These are phyloP conservation scores for Orchesella flavescens DNA, from an alignment of 2,888 invertebrate species.

Conservation along the genomic window DNA sequence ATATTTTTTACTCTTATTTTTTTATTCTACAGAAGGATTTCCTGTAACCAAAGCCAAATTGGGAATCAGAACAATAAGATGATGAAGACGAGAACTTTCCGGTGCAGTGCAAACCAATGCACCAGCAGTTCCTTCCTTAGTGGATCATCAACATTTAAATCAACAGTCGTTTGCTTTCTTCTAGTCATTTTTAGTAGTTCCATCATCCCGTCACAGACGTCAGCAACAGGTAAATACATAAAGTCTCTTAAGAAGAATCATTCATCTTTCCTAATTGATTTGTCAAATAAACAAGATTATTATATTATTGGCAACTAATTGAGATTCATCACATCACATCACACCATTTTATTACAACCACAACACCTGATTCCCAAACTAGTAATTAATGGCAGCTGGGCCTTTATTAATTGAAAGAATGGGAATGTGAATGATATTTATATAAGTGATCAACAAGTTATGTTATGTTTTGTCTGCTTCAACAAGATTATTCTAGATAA, in stretches of 20 bases:
- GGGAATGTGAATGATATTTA: no score
- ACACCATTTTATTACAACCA: slow-evolving; percentile 1
- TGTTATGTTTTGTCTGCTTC: no score
- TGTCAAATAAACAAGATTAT: slow-evolving; percentile 17
- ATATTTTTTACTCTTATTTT: not conserved
- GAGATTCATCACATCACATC: slow-evolving; percentile 40
- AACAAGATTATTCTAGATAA: slow-evolving; percentile 9
- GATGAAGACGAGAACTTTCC: slow-evolving; percentile 25
- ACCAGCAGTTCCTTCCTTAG: slow-evolving; percentile 5
- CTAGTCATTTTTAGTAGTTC: slow-evolving; percentile 53
- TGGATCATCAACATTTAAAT: slow-evolving; percentile 19
- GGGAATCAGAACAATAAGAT: not conserved
- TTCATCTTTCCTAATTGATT: slow-evolving; percentile 23
- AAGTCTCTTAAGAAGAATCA: not conserved
- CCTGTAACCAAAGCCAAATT: slow-evolving; percentile 31
- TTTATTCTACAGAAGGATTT: slow-evolving; percentile 29
- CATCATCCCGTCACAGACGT: slow-evolving; percentile 28
- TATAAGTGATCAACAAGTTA: no score
- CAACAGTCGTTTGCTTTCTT: slow-evolving; percentile 25
- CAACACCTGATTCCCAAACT: not conserved
- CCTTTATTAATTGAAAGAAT: no score
- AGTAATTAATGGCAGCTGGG: not conserved
- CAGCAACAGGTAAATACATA: slow-evolving; percentile 27
- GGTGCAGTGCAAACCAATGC: slow-evolving; percentile 20
- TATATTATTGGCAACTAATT: slow-evolving; percentile 45